phyloP scores from a whole-genome alignment of 2,888 invertebrate genomes.

The Cosmopolites sordidus region DNA sequence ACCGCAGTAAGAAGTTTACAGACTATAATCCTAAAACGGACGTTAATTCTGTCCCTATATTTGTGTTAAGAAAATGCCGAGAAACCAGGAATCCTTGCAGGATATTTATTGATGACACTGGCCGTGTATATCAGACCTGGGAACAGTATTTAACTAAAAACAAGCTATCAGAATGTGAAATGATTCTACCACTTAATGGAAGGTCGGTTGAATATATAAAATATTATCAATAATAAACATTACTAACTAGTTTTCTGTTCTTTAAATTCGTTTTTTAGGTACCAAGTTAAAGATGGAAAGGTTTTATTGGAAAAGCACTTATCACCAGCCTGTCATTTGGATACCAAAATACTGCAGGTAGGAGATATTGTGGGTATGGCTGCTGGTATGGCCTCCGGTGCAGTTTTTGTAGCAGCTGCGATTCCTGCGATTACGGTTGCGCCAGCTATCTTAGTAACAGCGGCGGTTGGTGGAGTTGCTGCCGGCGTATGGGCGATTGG shows the following conservation, averaged over 20 bases:
- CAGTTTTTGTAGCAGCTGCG: slow-evolving; percentile 52
- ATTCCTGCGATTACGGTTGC: slow-evolving; percentile 51
- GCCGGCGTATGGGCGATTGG: slow-evolving; percentile 53
- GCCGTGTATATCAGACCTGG: slow-evolving; percentile 56
- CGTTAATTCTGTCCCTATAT: slow-evolving; percentile 39
- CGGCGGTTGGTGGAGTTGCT: slow-evolving; percentile 22
- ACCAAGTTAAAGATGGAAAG: slow-evolving; percentile 34
- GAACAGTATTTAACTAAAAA: slow-evolving; percentile 52
- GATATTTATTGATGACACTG: slow-evolving; percentile 40
- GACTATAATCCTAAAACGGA: slow-evolving; percentile 40
- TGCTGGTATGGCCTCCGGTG: slow-evolving; percentile 47
- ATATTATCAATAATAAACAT: too few relatives aligned
- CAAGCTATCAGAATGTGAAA: slow-evolving; percentile 53
- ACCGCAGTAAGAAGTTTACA: slow-evolving; percentile 33
- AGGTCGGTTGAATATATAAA: too few relatives aligned
- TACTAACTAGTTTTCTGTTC: too few relatives aligned
- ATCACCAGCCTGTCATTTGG: slow-evolving; percentile 41
- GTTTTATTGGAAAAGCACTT: slow-evolving; percentile 37
- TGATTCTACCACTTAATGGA: slow-evolving; percentile 55
- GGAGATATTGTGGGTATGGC: slow-evolving; percentile 38
- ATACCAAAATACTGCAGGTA: slow-evolving; percentile 33
- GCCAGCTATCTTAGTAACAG: slow-evolving; percentile 31
- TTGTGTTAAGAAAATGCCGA: slow-evolving; percentile 42
- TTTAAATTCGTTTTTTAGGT: too few relatives aligned
- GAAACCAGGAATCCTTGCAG: slow-evolving; percentile 37